phyloP scores from a whole-genome alignment of 1,140 invertebrate genomes.

The Drosophila leontia region DNA sequence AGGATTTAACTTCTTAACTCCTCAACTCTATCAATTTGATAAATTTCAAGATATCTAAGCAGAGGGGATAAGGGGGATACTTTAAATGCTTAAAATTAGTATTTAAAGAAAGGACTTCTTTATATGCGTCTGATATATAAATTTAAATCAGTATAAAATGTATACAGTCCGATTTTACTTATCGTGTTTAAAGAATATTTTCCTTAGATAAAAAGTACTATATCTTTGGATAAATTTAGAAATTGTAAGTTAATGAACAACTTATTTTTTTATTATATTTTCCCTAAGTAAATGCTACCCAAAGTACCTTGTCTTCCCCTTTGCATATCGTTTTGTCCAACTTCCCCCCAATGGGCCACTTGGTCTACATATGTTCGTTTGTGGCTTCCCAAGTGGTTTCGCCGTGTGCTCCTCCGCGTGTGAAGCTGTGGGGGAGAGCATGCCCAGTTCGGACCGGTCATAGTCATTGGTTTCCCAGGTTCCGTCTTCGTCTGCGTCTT shows the following conservation, averaged over 20 bases:
- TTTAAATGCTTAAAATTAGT: neutral
- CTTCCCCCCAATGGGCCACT: slow-evolving; percentile 1
- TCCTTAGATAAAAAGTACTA: neutral
- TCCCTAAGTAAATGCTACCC: neutral
- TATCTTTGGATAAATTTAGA: neutral
- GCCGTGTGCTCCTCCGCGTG: slow-evolving; percentile 18
- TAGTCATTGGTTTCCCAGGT: slow-evolving; percentile 33
- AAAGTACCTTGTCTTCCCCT: slow-evolving; percentile 2
- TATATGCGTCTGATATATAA: too few species aligned
- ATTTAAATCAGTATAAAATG: too few species aligned
- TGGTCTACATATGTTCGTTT: slow-evolving; percentile 19
- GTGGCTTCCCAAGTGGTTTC: neutral
- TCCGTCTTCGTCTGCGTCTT: slow-evolving; percentile 16
- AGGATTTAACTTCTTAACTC: neutral
- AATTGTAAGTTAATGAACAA: neutral
- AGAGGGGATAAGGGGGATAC: too few species aligned
- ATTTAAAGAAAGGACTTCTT: neutral
- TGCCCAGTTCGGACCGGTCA: slow-evolving; percentile 38
- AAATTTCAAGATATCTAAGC: too few species aligned
- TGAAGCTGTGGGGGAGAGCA: slow-evolving; percentile 35
- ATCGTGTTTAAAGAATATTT: neutral
- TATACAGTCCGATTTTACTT: too few species aligned
- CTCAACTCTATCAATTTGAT: neutral
- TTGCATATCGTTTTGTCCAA: slow-evolving; percentile 27
- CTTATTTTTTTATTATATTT: too few species aligned